Conservation (phyloP, 2,888 invertebrate species). For the Enchytraeus crypticus region DNA sequence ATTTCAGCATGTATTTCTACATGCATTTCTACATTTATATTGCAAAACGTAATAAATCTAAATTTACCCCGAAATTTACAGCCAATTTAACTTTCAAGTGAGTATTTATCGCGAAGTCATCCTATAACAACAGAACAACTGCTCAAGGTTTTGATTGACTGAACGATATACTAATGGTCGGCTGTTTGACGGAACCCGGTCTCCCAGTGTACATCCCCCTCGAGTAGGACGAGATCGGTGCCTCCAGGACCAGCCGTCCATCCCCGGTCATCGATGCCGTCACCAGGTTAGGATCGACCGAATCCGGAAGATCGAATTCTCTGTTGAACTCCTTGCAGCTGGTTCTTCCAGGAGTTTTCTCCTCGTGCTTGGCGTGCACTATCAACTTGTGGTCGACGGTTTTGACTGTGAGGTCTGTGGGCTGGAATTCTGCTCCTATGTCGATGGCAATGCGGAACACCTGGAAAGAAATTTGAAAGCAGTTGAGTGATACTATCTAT, state of each 20-base stretch:
- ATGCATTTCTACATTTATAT: no score
- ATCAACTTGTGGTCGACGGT: constrained; percentile 45
- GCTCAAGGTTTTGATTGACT: no score
- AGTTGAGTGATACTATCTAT: neutral
- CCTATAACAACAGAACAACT: no score
- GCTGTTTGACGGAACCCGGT: constrained; percentile 19
- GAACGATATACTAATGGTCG: constrained; percentile 15
- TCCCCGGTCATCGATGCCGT: constrained; percentile 45
- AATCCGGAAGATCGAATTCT: constrained; percentile 46
- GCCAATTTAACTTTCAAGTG: no score
- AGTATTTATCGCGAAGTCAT: no score
- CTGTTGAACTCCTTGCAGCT: constrained; percentile 46
- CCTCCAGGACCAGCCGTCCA: constrained; percentile 44
- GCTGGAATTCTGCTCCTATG: constrained; percentile 39
- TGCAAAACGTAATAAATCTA: no score
- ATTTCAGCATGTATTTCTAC: no score
- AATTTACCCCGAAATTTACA: no score
- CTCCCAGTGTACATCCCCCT: constrained; percentile 18
- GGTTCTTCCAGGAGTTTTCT: constrained; percentile 39
- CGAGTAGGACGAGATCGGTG: constrained; percentile 33
- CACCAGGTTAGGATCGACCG: constrained; percentile 43
- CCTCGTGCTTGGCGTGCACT: constrained; percentile 45
- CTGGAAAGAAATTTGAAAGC: neutral
- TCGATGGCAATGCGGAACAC: constrained; percentile 36
- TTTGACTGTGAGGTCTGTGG: constrained; percentile 45